Percentiles rank a stretch among this genome's conserved stretches.
Evolutionary conservation across 30 jellyfish, hydroid and myxozoan species (phyloP).

Genomic region (Calvadosia cruxmelitensis): DNA sequence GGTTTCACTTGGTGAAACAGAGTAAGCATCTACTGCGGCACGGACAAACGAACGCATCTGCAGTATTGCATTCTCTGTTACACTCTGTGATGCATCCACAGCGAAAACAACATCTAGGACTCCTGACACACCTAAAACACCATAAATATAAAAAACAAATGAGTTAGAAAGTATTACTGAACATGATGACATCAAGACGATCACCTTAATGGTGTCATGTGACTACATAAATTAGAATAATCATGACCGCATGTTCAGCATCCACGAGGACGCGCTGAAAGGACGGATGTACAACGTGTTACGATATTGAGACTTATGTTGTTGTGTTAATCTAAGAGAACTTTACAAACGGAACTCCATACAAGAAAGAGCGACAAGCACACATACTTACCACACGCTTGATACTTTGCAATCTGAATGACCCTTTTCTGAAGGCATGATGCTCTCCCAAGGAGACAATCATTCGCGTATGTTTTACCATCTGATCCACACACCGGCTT

Average conservation of each 20-base stretch:
- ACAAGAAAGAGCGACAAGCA: no score
- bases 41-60: neutral
- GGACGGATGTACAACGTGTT: no score
- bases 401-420: slow-evolving; percentile 11
- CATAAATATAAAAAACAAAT: no score
- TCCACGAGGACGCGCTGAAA: no score
- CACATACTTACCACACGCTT: slow-evolving; percentile 49
- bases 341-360: no score
- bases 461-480: slow-evolving; percentile 22
- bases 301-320: no score
- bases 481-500: slow-evolving; percentile 17
- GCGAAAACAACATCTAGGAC: slow-evolving; percentile 23
- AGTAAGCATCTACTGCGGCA: neutral
- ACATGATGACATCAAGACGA: no score
- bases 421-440: slow-evolving; percentile 16
- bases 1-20: slow-evolving; percentile 1
- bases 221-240: no score
- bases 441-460: slow-evolving; percentile 15
- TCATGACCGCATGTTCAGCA: no score
- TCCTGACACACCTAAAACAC: slow-evolving; percentile 12
- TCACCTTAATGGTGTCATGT: no score
- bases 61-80: neutral
- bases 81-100: slow-evolving; percentile 19
- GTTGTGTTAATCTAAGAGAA: no score
- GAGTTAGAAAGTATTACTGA: no score